phyloP scores from a whole-genome alignment of 2,113 vertebrate genomes.

The Polypterus senegalus region DNA sequence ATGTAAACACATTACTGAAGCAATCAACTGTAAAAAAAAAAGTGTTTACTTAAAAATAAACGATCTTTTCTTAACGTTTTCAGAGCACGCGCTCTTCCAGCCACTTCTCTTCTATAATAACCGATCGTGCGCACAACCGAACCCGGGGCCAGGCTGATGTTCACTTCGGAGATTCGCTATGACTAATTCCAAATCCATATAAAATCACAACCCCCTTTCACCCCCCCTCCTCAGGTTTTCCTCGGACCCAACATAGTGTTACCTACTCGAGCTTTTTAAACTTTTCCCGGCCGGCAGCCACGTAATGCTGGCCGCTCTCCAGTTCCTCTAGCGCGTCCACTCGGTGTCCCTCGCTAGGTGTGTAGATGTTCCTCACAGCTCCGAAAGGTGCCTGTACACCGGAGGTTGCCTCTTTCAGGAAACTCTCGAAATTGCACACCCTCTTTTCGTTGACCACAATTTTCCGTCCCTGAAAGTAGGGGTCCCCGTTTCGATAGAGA shows the following conservation, averaged over 20 bases:
- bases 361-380: conserved; percentile 86
- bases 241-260: not conserved
- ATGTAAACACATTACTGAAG: too few species aligned
- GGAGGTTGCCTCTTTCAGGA: conserved; percentile 79
- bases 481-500: conserved; percentile 86
- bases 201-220: not conserved
- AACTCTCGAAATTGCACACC: conserved; percentile 75
- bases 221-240: not conserved
- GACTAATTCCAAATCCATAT: not conserved
- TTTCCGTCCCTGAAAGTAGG: conserved; percentile 75
- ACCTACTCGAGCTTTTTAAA: conserved; percentile 95
- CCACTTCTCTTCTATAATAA: too few species aligned
- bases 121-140: too few species aligned
- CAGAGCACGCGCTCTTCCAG: too few species aligned
- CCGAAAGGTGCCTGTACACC: conserved; percentile 80
- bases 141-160: too few species aligned
- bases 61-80: too few species aligned
- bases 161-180: not conserved
- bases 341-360: conserved; percentile 70
- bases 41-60: too few species aligned
- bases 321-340: conserved; percentile 70
- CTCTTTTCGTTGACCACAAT: conserved; percentile 79
- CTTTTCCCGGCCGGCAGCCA: conserved; percentile 78
- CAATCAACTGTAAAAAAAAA: too few species aligned
- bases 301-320: conserved; percentile 81